Percentiles rank a stretch among this genome's conserved stretches.
Evolutionary conservation across 2,797 vertebrate species (phyloP).

Genomic region (Adrianichthys oophorus): DNA sequence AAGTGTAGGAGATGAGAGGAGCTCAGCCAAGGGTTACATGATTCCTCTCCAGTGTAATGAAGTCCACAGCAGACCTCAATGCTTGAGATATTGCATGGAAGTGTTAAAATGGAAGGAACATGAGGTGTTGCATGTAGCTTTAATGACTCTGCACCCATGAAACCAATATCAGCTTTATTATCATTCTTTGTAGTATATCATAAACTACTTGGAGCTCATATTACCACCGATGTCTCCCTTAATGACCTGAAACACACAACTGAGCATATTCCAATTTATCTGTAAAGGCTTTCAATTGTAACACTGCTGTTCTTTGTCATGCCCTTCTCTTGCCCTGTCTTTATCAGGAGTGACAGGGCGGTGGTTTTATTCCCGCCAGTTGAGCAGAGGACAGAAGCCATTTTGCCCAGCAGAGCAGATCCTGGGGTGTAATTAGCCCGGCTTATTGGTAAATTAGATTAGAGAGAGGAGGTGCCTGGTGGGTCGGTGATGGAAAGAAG

Average conservation of each 20-base stretch:
- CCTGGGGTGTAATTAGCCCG: conserved; percentile 64
- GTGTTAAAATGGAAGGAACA: neutral
- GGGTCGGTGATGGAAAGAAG: conserved; percentile 29
- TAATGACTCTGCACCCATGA: conserved; percentile 21
- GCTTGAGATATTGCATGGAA: neutral
- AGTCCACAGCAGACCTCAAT: conserved; percentile 10
- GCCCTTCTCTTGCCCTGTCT: conserved; percentile 14
- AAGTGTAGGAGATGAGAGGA: neutral
- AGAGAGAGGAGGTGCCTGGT: conserved; percentile 53
- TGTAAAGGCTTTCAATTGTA: conserved; percentile 52
- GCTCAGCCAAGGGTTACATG: neutral
- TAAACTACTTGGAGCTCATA: conserved; percentile 16
- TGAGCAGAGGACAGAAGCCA: conserved; percentile 60
- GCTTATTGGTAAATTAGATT: conserved; percentile 74
- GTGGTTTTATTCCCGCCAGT: conserved; percentile 57
- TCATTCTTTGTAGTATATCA: conserved; percentile 27
- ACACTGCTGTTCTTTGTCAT: conserved; percentile 23
- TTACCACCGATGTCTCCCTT: conserved; percentile 52
- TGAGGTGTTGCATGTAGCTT: conserved; percentile 1
- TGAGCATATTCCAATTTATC: conserved; percentile 54
- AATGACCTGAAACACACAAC: conserved; percentile 64
- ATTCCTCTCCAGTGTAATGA: neutral
- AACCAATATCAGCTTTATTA: conserved; percentile 19
- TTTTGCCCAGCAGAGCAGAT: conserved; percentile 62
- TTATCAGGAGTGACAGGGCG: conserved; percentile 29